A percentile compares a stretch with the other conserved stretches of the same genome.
phyloP scores from a whole-genome alignment of 2,888 invertebrate species.

The Nebria salina region DNA sequence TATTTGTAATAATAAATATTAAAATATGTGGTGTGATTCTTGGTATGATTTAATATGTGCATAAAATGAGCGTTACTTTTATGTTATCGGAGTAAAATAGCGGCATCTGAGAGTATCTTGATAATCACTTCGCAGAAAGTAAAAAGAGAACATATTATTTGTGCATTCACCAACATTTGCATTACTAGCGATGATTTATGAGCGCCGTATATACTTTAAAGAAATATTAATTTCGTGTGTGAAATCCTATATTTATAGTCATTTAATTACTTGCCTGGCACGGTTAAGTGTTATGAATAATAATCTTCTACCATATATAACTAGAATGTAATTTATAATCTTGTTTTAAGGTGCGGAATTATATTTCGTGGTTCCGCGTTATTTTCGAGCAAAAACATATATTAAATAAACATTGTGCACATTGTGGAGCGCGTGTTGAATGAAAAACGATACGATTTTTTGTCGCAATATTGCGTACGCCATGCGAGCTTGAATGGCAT shows the following conservation, averaged over 20 bases:
- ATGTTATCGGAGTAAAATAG: not conserved
- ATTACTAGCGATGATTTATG: not conserved
- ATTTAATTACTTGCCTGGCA: conserved; percentile 11
- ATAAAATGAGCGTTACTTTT: not conserved
- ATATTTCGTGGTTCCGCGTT: no score
- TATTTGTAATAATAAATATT: not conserved
- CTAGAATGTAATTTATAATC: not conserved
- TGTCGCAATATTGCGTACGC: not conserved
- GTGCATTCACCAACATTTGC: not conserved
- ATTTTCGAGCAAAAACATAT: no score
- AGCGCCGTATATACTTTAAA: not conserved
- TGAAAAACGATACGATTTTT: not conserved
- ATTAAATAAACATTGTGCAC: not conserved
- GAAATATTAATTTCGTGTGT: not conserved
- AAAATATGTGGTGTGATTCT: not conserved
- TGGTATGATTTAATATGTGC: not conserved
- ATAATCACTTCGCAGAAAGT: not conserved
- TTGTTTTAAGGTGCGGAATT: not conserved
- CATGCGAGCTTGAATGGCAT: not conserved
- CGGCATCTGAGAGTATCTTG: not conserved
- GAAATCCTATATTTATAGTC: conserved; percentile 11
- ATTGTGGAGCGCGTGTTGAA: not conserved
- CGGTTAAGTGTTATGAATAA: conserved; percentile 7
- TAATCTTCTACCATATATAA: not conserved
- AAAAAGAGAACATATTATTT: not conserved